Percentiles rank a stretch among this genome's conserved stretches.
phyloP scores from a whole-genome alignment of 2,888 invertebrate species.

The Drosophila ustulata region DNA sequence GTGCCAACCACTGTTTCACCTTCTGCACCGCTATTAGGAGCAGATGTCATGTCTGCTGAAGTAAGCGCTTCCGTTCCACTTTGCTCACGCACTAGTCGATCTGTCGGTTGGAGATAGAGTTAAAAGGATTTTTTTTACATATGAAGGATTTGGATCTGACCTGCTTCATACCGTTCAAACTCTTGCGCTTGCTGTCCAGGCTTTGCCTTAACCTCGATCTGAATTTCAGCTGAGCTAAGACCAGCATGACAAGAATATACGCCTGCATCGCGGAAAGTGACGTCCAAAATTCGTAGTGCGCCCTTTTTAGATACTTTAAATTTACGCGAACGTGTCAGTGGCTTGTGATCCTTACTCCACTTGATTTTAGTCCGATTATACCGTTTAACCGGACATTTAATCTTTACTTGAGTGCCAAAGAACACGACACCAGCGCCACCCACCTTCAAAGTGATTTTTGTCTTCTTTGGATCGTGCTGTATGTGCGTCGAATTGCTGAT shows the following conservation, averaged over 20 bases:
- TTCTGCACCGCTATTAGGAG: constrained; percentile 66
- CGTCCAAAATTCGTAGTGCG: constrained; percentile 93
- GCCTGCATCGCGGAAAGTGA: constrained; percentile 93
- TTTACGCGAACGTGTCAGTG: constrained; percentile 91
- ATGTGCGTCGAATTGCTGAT: constrained; percentile 93
- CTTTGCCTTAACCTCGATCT: constrained; percentile 91
- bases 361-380: constrained; percentile 92
- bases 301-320: constrained; percentile 96
- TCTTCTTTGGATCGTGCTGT: constrained; percentile 92
- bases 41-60: constrained; percentile 84
- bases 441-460: constrained; percentile 93
- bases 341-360: constrained; percentile 95
- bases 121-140: not conserved
- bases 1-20: constrained; percentile 26
- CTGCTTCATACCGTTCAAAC: constrained; percentile 87
- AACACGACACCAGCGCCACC: constrained; percentile 96
- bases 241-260: constrained; percentile 95
- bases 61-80: constrained; percentile 84
- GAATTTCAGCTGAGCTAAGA: constrained; percentile 92
- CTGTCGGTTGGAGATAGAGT: constrained; percentile 48
- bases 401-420: constrained; percentile 95
- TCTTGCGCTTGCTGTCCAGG: constrained; percentile 93
- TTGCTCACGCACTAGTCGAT: constrained; percentile 83
- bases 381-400: constrained; percentile 95
- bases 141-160: constrained; percentile 59